Percentiles rank a stretch among this genome's conserved stretches.
Evolutionary conservation across 2,797 vertebrate species (phyloP).

Genomic region (Alosa sapidissima): DNA sequence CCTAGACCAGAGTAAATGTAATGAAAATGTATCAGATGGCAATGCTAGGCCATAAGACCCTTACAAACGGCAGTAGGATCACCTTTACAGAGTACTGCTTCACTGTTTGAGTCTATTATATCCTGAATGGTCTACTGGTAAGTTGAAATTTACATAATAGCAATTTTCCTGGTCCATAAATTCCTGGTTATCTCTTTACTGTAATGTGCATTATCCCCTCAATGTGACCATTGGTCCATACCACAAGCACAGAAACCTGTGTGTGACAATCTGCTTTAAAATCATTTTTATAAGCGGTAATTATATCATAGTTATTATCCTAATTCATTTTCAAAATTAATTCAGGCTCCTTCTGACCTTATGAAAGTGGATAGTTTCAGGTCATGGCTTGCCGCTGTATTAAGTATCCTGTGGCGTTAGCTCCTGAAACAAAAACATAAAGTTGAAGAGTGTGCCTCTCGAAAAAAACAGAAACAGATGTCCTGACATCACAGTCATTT

Average conservation of each 20-base stretch:
- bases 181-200: too few relatives aligned
- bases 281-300: not conserved
- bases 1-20: not conserved
- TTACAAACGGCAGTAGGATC: not conserved
- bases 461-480: not conserved
- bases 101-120: not conserved
- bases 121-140: not conserved
- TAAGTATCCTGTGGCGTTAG: not conserved
- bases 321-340: not conserved
- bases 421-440: not conserved
- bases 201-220: not conserved
- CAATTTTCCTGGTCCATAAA: too few relatives aligned
- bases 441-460: not conserved
- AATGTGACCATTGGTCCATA: not conserved
- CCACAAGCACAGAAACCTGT: not conserved
- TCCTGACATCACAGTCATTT: not conserved
- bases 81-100: not conserved
- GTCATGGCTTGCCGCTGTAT: not conserved
- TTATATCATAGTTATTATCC: not conserved
- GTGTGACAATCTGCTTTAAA: not conserved
- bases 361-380: not conserved
- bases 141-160: not conserved
- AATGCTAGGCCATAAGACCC: not conserved
- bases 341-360: not conserved
- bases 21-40: not conserved